Evolutionary conservation across 2,113 vertebrate genomes (phyloP).

Genomic region (Lontra canadensis): DNA sequence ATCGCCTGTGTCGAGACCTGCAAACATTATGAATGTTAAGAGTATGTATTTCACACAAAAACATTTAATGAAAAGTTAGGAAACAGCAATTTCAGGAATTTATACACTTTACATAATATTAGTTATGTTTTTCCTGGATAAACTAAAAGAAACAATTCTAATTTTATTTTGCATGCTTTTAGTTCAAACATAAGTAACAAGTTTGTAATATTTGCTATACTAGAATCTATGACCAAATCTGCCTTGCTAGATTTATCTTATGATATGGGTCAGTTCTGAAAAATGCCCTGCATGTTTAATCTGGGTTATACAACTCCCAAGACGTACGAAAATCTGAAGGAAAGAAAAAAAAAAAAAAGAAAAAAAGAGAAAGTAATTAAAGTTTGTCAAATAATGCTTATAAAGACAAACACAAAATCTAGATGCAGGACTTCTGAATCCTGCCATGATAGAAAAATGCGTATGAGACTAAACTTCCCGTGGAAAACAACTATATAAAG

Average conservation of each 20-base stretch:
- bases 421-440: background rate
- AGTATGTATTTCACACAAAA: constrained; percentile 53
- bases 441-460: background rate
- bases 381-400: constrained; percentile 44
- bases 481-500: background rate
- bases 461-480: background rate
- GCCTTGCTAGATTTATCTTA: constrained; percentile 31
- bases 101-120: background rate
- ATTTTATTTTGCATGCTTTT: constrained; percentile 45
- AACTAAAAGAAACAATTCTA: constrained; percentile 19
- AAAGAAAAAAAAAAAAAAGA: background rate
- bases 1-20: constrained; percentile 70
- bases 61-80: background rate
- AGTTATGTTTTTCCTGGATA: background rate
- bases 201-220: constrained; percentile 15
- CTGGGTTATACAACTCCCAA: background rate
- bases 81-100: constrained; percentile 43
- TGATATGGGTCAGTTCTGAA: constrained; percentile 22
- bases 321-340: constrained; percentile 14
- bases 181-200: constrained; percentile 52
- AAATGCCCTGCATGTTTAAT: background rate
- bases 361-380: background rate
- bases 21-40: constrained; percentile 64
- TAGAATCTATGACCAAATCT: constrained; percentile 27
- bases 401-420: background rate